Evolutionary conservation across 2,113 vertebrate genomes (phyloP).

Genomic region (Tychaedon coryphoeus): DNA sequence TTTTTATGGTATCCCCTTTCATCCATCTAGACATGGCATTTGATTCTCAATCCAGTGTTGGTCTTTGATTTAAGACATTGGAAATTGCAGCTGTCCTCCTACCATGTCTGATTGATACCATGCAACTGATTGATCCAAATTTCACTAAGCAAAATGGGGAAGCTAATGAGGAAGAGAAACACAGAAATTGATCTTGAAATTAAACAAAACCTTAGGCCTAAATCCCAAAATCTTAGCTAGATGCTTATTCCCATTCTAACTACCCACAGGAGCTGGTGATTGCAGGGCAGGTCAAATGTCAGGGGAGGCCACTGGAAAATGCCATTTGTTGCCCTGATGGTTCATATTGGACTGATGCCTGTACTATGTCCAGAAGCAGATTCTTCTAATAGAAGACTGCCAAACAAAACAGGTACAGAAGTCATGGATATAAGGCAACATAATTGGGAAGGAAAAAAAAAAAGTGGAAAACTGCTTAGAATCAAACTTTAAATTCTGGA

Average conservation of each 20-base stretch:
- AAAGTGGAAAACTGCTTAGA: not conserved
- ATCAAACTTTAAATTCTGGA: not conserved
- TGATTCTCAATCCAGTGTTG: not conserved
- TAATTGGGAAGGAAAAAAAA: not conserved
- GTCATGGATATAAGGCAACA: not conserved
- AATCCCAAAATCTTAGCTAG: not conserved
- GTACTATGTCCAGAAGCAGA: not conserved
- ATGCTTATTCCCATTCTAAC: not conserved
- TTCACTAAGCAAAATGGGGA: not conserved
- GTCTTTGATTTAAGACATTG: not conserved
- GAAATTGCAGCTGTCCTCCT: not conserved
- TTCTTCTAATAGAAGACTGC: not conserved
- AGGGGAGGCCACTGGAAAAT: not conserved
- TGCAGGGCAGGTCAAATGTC: too few relatives aligned
- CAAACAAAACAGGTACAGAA: not conserved
- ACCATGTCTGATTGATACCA: not conserved
- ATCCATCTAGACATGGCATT: not conserved
- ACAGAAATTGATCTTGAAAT: not conserved
- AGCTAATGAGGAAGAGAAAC: not conserved
- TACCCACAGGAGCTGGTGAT: not conserved
- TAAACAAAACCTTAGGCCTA: not conserved
- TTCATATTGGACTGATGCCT: not conserved
- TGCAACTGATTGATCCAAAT: not conserved
- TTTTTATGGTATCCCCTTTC: not conserved
- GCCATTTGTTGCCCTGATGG: not conserved